Evolutionary conservation across 2,797 vertebrate genomes (phyloP).

Genomic region (Sebastes vulpes): DNA sequence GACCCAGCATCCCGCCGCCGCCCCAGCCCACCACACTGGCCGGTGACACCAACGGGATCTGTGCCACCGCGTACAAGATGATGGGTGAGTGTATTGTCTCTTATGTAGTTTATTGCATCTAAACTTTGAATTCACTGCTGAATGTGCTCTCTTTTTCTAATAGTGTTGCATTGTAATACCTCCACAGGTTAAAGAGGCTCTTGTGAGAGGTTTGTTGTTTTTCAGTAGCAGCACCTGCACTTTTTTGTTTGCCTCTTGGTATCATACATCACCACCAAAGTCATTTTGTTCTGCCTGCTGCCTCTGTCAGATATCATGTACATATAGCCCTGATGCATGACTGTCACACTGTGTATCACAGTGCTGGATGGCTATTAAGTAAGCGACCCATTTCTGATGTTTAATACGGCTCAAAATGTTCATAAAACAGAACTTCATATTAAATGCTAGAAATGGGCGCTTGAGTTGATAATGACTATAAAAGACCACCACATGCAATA

Average conservation of each 20-base stretch:
- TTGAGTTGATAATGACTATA: not conserved
- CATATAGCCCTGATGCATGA: slow-evolving; percentile 9
- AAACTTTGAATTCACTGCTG: not conserved
- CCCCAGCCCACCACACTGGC: slow-evolving; percentile 87
- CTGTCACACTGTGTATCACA: not conserved
- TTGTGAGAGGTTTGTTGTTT: slow-evolving; percentile 90
- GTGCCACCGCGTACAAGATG: slow-evolving; percentile 86
- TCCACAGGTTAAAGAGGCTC: slow-evolving; percentile 91
- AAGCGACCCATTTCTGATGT: not conserved
- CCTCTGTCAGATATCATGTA: not conserved
- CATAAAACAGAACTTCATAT: not conserved
- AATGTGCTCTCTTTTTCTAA: slow-evolving; percentile 77
- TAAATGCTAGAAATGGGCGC: not conserved
- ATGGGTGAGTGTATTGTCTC: slow-evolving; percentile 78
- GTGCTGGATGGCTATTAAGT: not conserved
- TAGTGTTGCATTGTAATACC: slow-evolving; percentile 83
- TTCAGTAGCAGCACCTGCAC: slow-evolving; percentile 68
- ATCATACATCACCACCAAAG: slow-evolving; percentile 1
- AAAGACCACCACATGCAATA: not conserved
- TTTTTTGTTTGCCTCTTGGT: slow-evolving; percentile 25
- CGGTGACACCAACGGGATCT: slow-evolving; percentile 74
- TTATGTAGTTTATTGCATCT: not conserved
- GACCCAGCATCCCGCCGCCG: slow-evolving; percentile 93
- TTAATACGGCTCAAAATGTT: not conserved
- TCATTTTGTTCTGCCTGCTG: slow-evolving; percentile 31